phyloP scores from a whole-genome alignment of 2,797 vertebrate species.

The Rhadinocentrus ornatus region DNA sequence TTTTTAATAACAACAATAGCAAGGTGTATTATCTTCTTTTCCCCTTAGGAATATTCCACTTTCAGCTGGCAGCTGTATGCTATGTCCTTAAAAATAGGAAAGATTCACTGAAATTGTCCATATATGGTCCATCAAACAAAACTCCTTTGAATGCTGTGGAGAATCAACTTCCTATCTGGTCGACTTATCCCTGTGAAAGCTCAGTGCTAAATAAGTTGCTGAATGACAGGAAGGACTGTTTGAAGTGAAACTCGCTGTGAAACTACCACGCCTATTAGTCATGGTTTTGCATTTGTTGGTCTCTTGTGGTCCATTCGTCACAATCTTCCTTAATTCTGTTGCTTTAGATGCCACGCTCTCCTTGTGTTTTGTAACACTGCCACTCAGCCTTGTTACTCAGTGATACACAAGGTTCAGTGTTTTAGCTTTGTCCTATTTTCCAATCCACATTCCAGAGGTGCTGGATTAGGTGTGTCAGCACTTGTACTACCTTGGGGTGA shows the following conservation, averaged over 20 bases:
- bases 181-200: background rate
- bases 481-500: slow-evolving; percentile 33
- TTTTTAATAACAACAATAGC: background rate
- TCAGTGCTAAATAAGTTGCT: slow-evolving; percentile 6
- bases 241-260: slow-evolving; percentile 50
- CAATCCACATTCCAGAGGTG: slow-evolving; percentile 51
- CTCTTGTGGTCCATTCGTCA: background rate
- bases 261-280: slow-evolving; percentile 63
- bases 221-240: slow-evolving; percentile 33
- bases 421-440: background rate
- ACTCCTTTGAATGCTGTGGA: background rate
- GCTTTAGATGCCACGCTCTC: background rate
- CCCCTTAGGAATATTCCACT: background rate
- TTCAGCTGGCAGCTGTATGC: background rate
- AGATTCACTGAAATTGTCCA: background rate
- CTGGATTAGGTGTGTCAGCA: slow-evolving; percentile 51
- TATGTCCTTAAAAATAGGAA: slow-evolving; percentile 8
- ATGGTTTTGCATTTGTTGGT: background rate
- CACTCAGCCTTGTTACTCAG: background rate
- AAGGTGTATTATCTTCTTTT: slow-evolving; percentile 18
- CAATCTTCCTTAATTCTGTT: background rate
- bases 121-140: background rate
- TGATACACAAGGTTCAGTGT: background rate
- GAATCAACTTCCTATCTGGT: background rate
- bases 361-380: background rate